Conservation (phyloP, 2,113 vertebrate species). For the Thermophis baileyi region DNA sequence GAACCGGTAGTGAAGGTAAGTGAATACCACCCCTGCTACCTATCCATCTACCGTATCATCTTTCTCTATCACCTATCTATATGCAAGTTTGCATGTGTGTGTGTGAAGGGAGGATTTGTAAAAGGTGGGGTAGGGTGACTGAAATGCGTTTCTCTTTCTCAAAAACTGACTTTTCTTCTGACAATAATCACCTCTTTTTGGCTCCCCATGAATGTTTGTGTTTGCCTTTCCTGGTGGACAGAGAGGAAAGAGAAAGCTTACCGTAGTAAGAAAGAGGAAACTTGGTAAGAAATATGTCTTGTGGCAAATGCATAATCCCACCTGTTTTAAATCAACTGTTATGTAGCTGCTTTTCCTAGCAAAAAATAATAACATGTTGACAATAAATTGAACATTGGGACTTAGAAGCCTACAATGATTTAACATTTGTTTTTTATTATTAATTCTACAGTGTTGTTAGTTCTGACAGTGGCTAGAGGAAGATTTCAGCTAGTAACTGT, state of each 20-base stretch:
- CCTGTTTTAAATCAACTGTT: neutral
- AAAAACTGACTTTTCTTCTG: neutral
- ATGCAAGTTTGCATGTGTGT: neutral
- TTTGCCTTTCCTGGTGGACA: neutral
- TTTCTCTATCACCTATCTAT: neutral
- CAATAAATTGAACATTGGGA: neutral
- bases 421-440: neutral
- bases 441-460: neutral
- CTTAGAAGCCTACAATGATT: neutral
- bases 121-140: neutral
- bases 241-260: neutral
- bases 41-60: no score
- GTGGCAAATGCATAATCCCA: neutral
- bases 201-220: neutral
- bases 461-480: neutral
- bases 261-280: neutral
- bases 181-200: neutral
- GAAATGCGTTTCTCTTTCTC: neutral
- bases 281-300: neutral
- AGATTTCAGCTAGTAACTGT: neutral
- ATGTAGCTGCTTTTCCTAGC: neutral
- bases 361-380: neutral
- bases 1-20: no score
- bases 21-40: no score
- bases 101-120: neutral